These are phyloP conservation scores for Thinocorus orbignyianus DNA, from an alignment of 2,113 vertebrate species.

Conservation along the genomic window DNA sequence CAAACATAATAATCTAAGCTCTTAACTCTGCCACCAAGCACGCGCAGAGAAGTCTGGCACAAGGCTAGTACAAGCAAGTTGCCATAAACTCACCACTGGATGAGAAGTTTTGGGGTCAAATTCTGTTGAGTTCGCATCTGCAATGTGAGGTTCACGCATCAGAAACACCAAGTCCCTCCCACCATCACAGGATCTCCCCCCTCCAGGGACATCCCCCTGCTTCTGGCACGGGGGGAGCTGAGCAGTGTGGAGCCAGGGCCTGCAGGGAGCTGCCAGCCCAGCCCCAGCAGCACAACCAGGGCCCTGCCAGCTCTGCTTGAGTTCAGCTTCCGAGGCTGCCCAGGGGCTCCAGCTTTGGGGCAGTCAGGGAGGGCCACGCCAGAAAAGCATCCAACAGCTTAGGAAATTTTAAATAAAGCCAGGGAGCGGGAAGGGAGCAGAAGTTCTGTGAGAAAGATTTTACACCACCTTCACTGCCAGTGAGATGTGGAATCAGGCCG, in stretches of 20 bases:
- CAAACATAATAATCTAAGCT: not conserved
- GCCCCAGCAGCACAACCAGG: not conserved
- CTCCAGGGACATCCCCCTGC: fast-evolving
- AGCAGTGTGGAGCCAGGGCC: not conserved
- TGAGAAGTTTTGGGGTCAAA: conserved; percentile 89
- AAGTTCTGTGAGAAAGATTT: not conserved
- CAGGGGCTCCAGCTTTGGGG: not conserved
- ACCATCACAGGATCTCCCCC: not conserved
- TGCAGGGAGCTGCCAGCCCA: not conserved
- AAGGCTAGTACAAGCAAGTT: not conserved
- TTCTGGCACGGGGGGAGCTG: not conserved
- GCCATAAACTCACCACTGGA: conserved; percentile 85
- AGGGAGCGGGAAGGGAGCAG: not conserved
- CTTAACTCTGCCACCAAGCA: not conserved
- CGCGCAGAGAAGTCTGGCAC: not conserved
- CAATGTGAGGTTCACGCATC: not conserved
- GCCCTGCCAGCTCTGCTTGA: not conserved
- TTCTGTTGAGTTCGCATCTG: conserved; percentile 96
- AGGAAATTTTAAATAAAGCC: not conserved
- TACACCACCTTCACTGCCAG: not conserved
- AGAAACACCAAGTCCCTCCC: not conserved
- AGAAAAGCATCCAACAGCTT: not conserved
- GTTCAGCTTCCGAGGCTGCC: not conserved
- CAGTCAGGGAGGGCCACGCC: not conserved
- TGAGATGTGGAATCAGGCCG: not conserved